Base-by-base conservation (phyloP, 1,140 invertebrate species). In the Chironomus striatipennis region DNA sequence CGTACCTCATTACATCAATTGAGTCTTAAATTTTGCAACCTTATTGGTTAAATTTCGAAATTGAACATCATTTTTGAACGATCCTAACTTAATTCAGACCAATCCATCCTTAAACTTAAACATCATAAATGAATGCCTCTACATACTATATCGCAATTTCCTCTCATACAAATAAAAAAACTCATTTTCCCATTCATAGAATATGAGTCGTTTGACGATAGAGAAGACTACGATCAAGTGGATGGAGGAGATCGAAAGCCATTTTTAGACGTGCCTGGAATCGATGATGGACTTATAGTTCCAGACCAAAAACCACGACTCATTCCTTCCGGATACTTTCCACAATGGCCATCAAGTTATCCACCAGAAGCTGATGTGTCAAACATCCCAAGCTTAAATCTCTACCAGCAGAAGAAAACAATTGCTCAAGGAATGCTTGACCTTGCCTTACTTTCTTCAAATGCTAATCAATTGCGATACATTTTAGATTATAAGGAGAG, bases 391-490 rank as follows among this genome's bases (percentile, higher is more conserved):
- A 93, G 95, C 79, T 86, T 93, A 10, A 95, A 95, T 83, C 86
- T 92, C 1, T 96, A 96, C 83, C 93, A 95, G 0, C 94, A 92
- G 1, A 94, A 93, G 81, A 94, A 95, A 82, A 94, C 93, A 0
- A 91, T 94, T 64, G 92, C 92, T 0, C 93, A 94, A 81, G 91
- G 91, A 12, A 89, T 92, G 86, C 83, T 92, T 76, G 90, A 92
- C 79, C 91, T 94, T 75, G 91, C 92, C 0, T 81, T 93, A 65
- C 83, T 93, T 42, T 92, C 91, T 0, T 90, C 91, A 2, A 93
- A 95, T 80, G 93, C 93, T n/a, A 93, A 91, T 0, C 93, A 96
- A 79, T 83, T 96, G 8, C 95, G 95, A 82, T 94, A 94, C 78
- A 89, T 95, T 15, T 85, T 96, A 0, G 21, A n/a, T 12, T 42